A percentile compares a stretch with the other conserved stretches of the same genome.
Evolutionary conservation across 2,113 vertebrate species (phyloP).

Genomic region (Megaptera novaeangliae): DNA sequence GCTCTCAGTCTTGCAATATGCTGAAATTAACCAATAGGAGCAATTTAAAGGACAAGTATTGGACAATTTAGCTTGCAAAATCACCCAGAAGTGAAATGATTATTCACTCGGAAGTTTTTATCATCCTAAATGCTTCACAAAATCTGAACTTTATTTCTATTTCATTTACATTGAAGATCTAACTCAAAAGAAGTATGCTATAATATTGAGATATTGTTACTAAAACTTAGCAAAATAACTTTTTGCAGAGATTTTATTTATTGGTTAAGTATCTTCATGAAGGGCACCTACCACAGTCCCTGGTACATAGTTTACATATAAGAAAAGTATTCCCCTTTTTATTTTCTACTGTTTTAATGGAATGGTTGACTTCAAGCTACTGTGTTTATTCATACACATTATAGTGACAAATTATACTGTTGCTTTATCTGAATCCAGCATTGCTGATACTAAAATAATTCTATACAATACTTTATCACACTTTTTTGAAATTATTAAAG

Average conservation of each 20-base stretch:
- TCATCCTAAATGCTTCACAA: conserved; percentile 58
- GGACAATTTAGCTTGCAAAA: conserved; percentile 57
- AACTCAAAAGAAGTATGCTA: conserved; percentile 22
- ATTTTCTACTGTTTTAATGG: neutral
- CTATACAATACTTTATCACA: neutral
- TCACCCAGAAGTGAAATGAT: conserved; percentile 56
- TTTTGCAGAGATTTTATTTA: neutral
- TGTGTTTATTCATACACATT: neutral
- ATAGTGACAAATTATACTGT: neutral
- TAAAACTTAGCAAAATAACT: neutral
- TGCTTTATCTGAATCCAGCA: neutral
- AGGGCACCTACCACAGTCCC: neutral
- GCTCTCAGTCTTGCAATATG: neutral
- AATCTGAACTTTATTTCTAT: conserved; percentile 59
- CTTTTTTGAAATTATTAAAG: neutral
- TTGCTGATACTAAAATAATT: neutral
- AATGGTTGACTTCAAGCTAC: neutral
- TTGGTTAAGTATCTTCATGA: neutral
- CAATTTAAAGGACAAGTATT: conserved; percentile 44
- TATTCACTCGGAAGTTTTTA: conserved; percentile 72
- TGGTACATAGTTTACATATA: neutral
- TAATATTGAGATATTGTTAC: neutral
- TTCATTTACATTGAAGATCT: conserved; percentile 38
- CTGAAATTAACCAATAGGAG: conserved; percentile 64
- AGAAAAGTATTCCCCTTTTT: neutral